Conservation (phyloP, 2,888 invertebrate genomes). For the Aleiodes leptofemur region DNA sequence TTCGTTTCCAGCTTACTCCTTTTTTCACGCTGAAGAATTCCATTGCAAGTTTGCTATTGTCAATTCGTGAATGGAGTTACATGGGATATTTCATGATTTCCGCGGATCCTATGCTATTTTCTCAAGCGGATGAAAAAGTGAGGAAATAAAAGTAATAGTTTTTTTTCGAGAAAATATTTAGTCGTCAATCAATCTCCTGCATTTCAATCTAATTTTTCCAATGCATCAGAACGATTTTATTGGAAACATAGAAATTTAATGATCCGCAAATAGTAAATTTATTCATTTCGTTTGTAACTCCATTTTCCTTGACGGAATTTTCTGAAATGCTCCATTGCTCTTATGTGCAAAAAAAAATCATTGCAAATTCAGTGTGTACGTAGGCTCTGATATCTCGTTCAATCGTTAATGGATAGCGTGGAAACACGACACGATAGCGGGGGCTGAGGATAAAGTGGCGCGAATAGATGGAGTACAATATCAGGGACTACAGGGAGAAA, state of each 20-base stretch:
- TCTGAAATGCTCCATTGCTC: not conserved
- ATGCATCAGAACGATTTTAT: not conserved
- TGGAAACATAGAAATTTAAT: no score
- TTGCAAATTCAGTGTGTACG: not conserved
- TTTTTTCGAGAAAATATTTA: not conserved
- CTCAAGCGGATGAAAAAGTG: conserved; percentile 1
- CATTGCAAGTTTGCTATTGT: not conserved
- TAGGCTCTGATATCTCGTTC: conserved; percentile 14
- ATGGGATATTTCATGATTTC: not conserved
- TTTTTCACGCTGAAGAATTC: not conserved
- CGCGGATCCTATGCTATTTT: conserved; percentile 1
- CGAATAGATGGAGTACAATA: conserved; percentile 10
- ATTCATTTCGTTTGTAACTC: no score
- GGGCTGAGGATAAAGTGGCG: conserved; percentile 13
- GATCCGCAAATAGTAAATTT: no score
- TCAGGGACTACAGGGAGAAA: not conserved
- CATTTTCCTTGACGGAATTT: not conserved
- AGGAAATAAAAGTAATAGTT: not conserved
- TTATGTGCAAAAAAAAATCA: not conserved
- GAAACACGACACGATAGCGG: conserved; percentile 23
- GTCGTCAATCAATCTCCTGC: not conserved
- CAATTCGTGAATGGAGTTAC: not conserved
- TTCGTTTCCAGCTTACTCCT: no score
- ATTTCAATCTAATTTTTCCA: not conserved
- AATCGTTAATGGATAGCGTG: conserved; percentile 27